Base-by-base conservation (phyloP, 1,140 invertebrate species). In the Gonioctena quinquepunctata region DNA sequence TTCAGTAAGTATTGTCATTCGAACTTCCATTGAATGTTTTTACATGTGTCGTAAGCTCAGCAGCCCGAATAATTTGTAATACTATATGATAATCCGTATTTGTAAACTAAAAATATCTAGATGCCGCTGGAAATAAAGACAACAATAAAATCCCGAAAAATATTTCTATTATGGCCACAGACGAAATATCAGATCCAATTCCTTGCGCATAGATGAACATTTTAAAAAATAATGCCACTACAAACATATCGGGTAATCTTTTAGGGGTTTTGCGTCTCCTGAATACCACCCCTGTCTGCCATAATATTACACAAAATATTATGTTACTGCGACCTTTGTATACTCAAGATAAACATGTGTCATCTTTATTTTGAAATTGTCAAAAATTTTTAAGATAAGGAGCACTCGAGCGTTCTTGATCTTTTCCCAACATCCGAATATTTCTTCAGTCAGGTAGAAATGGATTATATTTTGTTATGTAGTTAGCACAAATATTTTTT, bases 251-350 rank as follows among this genome's bases (percentile, higher is more conserved):
- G 49, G 26, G 25, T 42, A 63, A 69, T 69, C 68, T 66, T 21
- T 66, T 52, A 25, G 63, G 42, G 63, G 18, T 54, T 27, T 54
- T 18, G 59, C 27, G 11, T 25, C 19, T 23, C 22, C 49, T 66
- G 25, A 52, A 23, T 21, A 19, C 60, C 60, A 60, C 26, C 48
- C 50, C 23, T 60, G 26, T 61, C 19, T 61, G 25, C 48, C 25
- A 25, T 63, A 62, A 69, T 69, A 69, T 69, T 69, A 64, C 68
- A 69, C 68, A 69, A 69, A 69, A 69, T 69, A 69, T 69, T 69
- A 64, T 69, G 68, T 69, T 69, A 69, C 68, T 54, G 61, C 49
- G 26, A 63, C 26, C 65, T 59, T 67, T 67, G 52, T 69, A 21
- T 52, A 62, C 61, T 33, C 33, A 52, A 69, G 68, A 69, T 69